Conservation (phyloP, 2,797 vertebrate species). For the Hypotaenidia philippensis region DNA sequence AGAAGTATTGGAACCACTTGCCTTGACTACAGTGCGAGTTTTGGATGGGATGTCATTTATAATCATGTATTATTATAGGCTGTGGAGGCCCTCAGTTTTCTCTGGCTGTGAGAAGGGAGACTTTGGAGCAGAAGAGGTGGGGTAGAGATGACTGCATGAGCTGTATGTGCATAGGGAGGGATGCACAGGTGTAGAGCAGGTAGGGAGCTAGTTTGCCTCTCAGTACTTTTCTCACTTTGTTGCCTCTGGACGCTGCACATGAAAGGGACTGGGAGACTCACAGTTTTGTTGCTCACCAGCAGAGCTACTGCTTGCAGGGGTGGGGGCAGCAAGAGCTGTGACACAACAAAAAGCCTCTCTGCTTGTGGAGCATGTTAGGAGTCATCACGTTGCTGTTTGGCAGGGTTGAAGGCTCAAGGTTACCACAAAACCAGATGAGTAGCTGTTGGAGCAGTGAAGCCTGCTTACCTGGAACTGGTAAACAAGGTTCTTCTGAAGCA, state of each 20-base stretch:
- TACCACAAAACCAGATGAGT: not conserved
- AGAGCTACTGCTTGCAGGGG: not conserved
- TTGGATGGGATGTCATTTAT: not conserved
- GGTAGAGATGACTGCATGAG: not conserved
- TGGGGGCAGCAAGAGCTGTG: not conserved
- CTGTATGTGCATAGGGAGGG: not conserved
- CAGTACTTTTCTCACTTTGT: not conserved
- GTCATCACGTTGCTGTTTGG: not conserved
- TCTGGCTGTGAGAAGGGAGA: not conserved
- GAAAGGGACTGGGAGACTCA: not conserved
- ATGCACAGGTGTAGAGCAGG: not conserved
- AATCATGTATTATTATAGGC: not conserved
- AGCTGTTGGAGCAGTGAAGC: not conserved
- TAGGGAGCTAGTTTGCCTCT: not conserved
- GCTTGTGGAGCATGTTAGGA: not conserved
- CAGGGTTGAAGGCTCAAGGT: not conserved
- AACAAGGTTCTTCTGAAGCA: not conserved
- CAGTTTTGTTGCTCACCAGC: not conserved
- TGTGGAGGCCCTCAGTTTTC: not conserved
- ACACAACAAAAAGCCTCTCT: not conserved
- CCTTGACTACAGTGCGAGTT: not conserved
- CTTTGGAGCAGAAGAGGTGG: not conserved
- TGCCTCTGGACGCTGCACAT: rapidly evolving
- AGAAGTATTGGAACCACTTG: not conserved
- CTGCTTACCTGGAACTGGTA: not conserved